Evolutionary conservation across 2,113 vertebrate genomes (phyloP).

Genomic region (Otolemur garnettii): DNA sequence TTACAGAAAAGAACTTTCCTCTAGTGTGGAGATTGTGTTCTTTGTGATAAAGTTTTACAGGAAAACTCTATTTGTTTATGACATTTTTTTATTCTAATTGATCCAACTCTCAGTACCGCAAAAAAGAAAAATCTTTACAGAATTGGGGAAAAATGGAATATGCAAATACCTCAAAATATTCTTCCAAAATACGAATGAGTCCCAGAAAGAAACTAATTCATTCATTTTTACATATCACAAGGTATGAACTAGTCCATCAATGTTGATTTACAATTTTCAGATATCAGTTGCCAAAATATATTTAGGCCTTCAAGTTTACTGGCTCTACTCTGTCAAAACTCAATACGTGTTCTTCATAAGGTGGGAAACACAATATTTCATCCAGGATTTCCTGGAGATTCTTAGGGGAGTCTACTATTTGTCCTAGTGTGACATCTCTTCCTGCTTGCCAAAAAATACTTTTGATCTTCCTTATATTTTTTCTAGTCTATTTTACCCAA

Average conservation of each 20-base stretch:
- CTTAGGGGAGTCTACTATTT: neutral
- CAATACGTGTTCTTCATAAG: neutral
- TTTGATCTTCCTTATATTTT: neutral
- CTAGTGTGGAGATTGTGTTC: neutral
- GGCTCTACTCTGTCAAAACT: neutral
- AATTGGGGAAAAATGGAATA: slow-evolving; percentile 16
- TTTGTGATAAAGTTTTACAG: neutral
- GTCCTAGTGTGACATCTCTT: slow-evolving; percentile 5
- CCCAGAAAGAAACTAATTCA: neutral
- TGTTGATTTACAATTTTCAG: neutral
- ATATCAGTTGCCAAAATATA: neutral
- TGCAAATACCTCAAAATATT: neutral
- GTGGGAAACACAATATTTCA: neutral
- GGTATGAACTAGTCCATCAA: neutral
- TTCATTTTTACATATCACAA: neutral
- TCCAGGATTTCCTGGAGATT: slow-evolving; percentile 16
- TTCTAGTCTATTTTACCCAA: neutral
- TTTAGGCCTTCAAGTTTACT: neutral
- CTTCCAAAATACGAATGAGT: slow-evolving; percentile 21
- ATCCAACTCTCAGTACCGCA: neutral
- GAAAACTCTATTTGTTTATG: neutral
- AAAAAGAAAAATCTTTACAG: slow-evolving; percentile 7
- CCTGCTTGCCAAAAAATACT: neutral
- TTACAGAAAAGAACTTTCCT: slow-evolving; percentile 11
- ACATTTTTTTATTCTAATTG: neutral